phyloP scores from a whole-genome alignment of 30 jellyfish, hydroid and myxozoan genomes.

The Pseudorhiza aurosa region DNA sequence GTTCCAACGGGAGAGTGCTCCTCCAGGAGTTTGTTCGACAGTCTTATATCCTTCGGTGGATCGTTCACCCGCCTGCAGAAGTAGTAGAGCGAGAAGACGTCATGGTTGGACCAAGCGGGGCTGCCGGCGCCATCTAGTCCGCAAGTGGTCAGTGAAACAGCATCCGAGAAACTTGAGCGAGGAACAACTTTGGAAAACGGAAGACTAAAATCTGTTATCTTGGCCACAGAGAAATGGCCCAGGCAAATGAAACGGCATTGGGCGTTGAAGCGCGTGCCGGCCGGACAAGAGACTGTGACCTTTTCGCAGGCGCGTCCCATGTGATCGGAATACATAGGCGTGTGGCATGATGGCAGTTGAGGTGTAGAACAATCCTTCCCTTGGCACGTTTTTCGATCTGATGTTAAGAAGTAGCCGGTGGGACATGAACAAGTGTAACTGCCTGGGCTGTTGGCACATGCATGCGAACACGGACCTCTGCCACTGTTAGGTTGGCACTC shows the following conservation, averaged over 20 bases:
- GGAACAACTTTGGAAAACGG: slow-evolving; percentile 35
- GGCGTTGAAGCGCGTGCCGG: slow-evolving; percentile 47
- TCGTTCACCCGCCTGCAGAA: slow-evolving; percentile 89
- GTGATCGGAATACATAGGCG: slow-evolving; percentile 38
- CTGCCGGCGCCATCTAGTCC: background rate
- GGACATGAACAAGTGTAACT: slow-evolving; percentile 67
- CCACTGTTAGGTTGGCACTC: slow-evolving; percentile 75
- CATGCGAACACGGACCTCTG: slow-evolving; percentile 81
- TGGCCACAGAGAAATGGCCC: slow-evolving; percentile 39
- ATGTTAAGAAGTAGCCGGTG: slow-evolving; percentile 21
- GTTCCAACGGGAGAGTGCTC: slow-evolving; percentile 82
- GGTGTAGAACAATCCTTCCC: slow-evolving; percentile 35
- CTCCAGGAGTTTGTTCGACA: slow-evolving; percentile 41
- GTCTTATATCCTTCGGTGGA: slow-evolving; percentile 71
- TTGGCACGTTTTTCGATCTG: slow-evolving; percentile 37
- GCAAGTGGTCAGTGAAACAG: slow-evolving; percentile 35
- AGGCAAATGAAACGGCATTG: slow-evolving; percentile 76
- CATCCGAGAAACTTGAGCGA: slow-evolving; percentile 17
- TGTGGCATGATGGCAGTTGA: slow-evolving; percentile 44
- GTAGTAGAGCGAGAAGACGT: background rate
- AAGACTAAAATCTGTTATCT: slow-evolving; percentile 8
- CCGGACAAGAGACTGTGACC: slow-evolving; percentile 45
- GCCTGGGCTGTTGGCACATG: slow-evolving; percentile 43
- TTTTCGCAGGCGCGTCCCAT: slow-evolving; percentile 47
- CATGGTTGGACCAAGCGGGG: slow-evolving; percentile 31